phyloP scores from a whole-genome alignment of 2,797 vertebrate genomes.

The Schizopygopsis pylzovi region DNA sequence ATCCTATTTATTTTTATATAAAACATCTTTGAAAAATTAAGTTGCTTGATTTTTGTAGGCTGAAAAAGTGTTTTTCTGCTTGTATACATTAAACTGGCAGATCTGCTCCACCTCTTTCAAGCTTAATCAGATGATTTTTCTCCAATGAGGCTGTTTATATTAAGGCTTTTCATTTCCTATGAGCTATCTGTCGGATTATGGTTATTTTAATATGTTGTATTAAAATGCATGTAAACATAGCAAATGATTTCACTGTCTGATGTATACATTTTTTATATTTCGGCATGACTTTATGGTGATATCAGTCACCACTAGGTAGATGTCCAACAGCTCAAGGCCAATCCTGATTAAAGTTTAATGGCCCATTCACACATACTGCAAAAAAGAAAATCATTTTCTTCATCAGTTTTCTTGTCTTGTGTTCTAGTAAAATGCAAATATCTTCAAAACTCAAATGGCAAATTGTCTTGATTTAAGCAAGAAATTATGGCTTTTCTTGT shows the following conservation, averaged over 20 bases:
- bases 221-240: background rate
- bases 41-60: background rate
- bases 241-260: slow-evolving; percentile 1
- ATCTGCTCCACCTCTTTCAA: background rate
- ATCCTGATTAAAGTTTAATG: background rate
- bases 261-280: background rate
- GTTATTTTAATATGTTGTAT: background rate
- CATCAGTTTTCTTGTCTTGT: background rate
- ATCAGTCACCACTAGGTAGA: background rate
- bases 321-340: background rate
- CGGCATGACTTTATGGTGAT: background rate
- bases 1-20: background rate
- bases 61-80: slow-evolving; percentile 22
- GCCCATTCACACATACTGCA: background rate
- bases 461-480: background rate
- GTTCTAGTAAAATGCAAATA: background rate
- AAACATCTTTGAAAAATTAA: background rate
- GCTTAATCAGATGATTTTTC: background rate
- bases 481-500: background rate
- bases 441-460: background rate
- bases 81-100: background rate
- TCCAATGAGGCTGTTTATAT: background rate
- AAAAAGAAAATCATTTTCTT: background rate
- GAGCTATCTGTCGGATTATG: background rate
- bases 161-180: background rate